These are phyloP conservation scores for Idaea dimidiata DNA, from an alignment of 2,888 invertebrate genomes.

Conservation along the genomic window DNA sequence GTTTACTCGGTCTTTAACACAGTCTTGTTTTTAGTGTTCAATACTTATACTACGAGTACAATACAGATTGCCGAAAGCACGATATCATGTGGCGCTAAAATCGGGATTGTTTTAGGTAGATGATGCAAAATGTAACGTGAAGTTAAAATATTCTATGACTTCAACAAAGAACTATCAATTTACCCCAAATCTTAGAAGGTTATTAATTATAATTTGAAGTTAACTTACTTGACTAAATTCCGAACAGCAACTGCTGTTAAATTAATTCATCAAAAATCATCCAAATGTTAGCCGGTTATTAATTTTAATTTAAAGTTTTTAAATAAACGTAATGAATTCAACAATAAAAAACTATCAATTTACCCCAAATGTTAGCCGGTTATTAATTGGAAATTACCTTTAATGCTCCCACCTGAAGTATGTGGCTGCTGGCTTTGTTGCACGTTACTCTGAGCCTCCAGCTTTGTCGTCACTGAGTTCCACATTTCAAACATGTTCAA, in stretches of 20 bases:
- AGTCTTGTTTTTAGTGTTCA: too few relatives aligned
- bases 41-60: too few relatives aligned
- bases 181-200: conserved; percentile 34
- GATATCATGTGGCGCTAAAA: too few relatives aligned
- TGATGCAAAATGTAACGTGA: too few relatives aligned
- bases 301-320: conserved; percentile 84
- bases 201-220: conserved; percentile 83
- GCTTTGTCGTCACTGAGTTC: conserved; percentile 88
- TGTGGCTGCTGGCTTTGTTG: conserved; percentile 87
- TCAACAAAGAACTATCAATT: conserved; percentile 9
- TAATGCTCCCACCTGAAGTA: conserved; percentile 90
- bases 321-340: not conserved
- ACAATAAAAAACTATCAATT: conserved; percentile 11
- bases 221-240: conserved; percentile 35
- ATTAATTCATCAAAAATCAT: not conserved
- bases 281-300: conserved; percentile 40
- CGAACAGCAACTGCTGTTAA: not conserved
- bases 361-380: conserved; percentile 34
- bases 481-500: conserved; percentile 91
- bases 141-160: too few relatives aligned
- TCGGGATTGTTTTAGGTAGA: too few relatives aligned
- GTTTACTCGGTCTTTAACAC: too few relatives aligned
- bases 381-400: conserved; percentile 83
- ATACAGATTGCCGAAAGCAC: too few relatives aligned
- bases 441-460: conserved; percentile 84